phyloP scores from a whole-genome alignment of 2,113 vertebrate genomes.

The Myotis lucifugus region DNA sequence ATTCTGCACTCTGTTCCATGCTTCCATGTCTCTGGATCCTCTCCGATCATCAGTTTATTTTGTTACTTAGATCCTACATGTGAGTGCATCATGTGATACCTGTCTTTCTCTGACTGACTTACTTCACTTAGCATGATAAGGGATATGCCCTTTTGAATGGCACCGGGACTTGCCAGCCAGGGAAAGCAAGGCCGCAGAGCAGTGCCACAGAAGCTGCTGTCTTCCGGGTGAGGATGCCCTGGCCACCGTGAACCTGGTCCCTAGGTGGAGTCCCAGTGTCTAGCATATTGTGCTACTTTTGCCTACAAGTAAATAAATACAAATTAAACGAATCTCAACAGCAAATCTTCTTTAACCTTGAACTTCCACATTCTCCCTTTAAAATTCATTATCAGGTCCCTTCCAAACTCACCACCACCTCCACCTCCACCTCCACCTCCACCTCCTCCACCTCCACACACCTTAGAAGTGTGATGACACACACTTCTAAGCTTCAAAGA shows the following conservation, averaged over 20 bases:
- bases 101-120: no score
- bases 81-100: no score
- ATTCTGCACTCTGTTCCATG: no score
- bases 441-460: not conserved
- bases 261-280: not conserved
- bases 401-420: not conserved
- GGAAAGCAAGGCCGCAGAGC: not conserved
- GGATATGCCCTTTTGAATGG: not conserved
- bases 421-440: no score
- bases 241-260: not conserved
- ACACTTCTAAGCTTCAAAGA: not conserved
- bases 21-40: no score
- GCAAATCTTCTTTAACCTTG: slow-evolving; percentile 52
- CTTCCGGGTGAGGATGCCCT: not conserved
- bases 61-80: no score
- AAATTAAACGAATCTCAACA: slow-evolving; percentile 50
- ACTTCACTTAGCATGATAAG: no score
- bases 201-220: not conserved
- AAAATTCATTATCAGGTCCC: not conserved
- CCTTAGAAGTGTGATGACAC: not conserved
- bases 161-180: not conserved
- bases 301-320: not conserved
- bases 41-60: no score
- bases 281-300: not conserved
- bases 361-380: not conserved